Base-by-base conservation (phyloP, 2,797 vertebrate genomes). In the Hozukius guyotensis region DNA sequence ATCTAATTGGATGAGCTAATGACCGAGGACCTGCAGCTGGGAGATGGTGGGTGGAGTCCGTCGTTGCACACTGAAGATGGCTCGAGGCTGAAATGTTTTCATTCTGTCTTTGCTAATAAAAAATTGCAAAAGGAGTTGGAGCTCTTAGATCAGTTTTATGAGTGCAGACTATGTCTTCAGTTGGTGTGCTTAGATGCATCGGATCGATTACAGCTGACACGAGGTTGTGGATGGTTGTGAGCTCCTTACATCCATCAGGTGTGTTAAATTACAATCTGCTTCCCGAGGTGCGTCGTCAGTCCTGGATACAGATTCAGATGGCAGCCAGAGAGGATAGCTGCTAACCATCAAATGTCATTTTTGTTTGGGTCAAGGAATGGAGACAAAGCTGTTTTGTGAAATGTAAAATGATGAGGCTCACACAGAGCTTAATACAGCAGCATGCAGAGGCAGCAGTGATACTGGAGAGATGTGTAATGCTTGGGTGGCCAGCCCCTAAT, bases 401-500 rank as follows among this genome's bases (percentile, higher is more conserved):
- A 42, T 42, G 4, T 64, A 16, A 67, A 68, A 42, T 14, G 12
- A 71, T 16, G 7, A 57, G 18, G 27, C 56, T 65, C 8, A 61
- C 29, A 61, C 59, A 8, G 3, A 52, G 49, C 49, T 52, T n/a
- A 49, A 36, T 7, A 27, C 34, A 24, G 25, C 68, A 36, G 46
- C 16, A n/a, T 6, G 5, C 55, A 74, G 57, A 78, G 55, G 20
- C 14, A 56, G 20, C 55, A 61, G 22, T 55, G 32, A 53, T 42
- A 71, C 49, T 59, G n/a, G 32, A 68, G 66, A 52, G 59, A 56
- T 38, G 61, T 56, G 64, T 70, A 63, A 64, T 20, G 72, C 52
- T 62, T 76, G 72, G 78, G 83, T 83, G 89, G 86, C 38, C 36
- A 1, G 13, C 34, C 31, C 74, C 32, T 90, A 88, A 90, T 91